Evolutionary conservation across 1,140 invertebrate genomes (phyloP).

Genomic region (Caerostris darwini): DNA sequence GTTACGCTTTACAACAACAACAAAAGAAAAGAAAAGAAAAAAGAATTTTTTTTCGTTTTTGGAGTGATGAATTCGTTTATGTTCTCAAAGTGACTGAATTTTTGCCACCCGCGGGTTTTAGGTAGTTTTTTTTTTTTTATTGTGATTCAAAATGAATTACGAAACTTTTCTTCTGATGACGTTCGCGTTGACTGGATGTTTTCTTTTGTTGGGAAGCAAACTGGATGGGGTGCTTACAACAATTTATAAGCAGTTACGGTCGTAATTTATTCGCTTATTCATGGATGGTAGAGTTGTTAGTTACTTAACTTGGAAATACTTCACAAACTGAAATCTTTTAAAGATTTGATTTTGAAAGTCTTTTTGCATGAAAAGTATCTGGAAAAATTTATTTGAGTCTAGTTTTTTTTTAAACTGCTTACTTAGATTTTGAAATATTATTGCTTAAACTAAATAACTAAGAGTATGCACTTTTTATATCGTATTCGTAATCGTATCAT

Average conservation of each 20-base stretch:
- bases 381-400: too few species aligned
- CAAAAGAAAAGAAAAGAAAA: neutral
- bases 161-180: neutral
- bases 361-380: too few species aligned
- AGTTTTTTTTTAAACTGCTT: too few species aligned
- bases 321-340: too few species aligned
- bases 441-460: too few species aligned
- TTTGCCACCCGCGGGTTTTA: neutral
- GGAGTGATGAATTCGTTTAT: constrained; percentile 5
- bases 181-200: neutral
- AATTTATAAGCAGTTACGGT: neutral
- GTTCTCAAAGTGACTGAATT: constrained; percentile 12
- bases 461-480: too few species aligned
- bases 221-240: neutral
- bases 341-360: too few species aligned
- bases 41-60: neutral
- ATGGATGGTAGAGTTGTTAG: neutral
- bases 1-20: neutral
- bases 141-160: constrained; percentile 23
- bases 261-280: neutral
- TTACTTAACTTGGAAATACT: too few species aligned
- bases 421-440: too few species aligned
- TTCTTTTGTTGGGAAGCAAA: constrained; percentile 24
- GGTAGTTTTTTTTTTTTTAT: neutral
- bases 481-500: too few species aligned